Evolutionary conservation across 35 echinoderm and acorn worm genomes (phyloP).

Genomic region (Nesometra sesokonis): DNA sequence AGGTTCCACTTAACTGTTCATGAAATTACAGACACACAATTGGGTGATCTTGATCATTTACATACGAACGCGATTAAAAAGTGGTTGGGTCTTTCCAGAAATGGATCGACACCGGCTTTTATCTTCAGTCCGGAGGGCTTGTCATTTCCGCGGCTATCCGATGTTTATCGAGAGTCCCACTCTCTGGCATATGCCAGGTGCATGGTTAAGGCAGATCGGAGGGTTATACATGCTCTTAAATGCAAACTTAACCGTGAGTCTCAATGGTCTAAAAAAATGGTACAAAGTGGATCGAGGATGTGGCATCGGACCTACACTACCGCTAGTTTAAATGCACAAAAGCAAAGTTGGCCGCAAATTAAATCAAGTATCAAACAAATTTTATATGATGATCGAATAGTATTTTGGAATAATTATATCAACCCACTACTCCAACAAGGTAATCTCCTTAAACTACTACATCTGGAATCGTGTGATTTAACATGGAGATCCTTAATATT

Average conservation of each 20-base stretch:
- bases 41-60: slow-evolving; percentile 2
- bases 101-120: slow-evolving; percentile 15
- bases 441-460: too few species aligned
- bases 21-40: slow-evolving; percentile 17
- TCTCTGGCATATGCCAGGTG: slow-evolving; percentile 18
- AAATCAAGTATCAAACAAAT: too few species aligned
- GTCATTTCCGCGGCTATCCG: slow-evolving; percentile 20
- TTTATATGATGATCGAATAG: too few species aligned
- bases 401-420: too few species aligned
- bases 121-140: neutral
- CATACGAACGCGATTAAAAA: slow-evolving; percentile 8
- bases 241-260: slow-evolving; percentile 18
- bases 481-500: too few species aligned
- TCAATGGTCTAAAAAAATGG: slow-evolving; percentile 1
- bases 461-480: too few species aligned
- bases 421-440: too few species aligned
- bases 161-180: slow-evolving; percentile 27
- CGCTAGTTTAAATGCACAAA: too few species aligned
- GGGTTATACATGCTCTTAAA: slow-evolving; percentile 12
- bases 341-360: too few species aligned
- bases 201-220: slow-evolving; percentile 8
- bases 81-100: slow-evolving; percentile 13
- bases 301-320: too few species aligned
- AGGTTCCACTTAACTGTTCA: slow-evolving; percentile 36
- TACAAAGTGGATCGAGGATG: too few species aligned